phyloP scores from a whole-genome alignment of 2,113 vertebrate genomes.

The Climacteris rufus region DNA sequence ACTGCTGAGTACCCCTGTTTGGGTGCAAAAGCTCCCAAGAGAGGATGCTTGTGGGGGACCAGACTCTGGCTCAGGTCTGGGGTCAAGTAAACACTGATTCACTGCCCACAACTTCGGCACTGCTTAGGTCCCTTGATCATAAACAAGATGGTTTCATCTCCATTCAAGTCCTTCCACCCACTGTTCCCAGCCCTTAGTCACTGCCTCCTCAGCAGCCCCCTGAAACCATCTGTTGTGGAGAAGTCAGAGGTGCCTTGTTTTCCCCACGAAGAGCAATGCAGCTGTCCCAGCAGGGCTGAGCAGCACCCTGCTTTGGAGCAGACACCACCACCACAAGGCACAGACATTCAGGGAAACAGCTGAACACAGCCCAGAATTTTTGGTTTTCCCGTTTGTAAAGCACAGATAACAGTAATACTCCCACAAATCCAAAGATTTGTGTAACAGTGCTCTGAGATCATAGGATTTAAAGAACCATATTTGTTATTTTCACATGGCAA shows the following conservation, averaged over 20 bases:
- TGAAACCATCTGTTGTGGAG: conserved; percentile 39
- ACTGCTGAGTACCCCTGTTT: background rate
- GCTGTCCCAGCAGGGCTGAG: background rate
- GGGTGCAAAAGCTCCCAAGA: background rate
- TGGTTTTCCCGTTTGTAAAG: background rate
- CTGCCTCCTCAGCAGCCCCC: conserved; percentile 5
- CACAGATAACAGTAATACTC: background rate
- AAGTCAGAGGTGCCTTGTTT: conserved; percentile 44
- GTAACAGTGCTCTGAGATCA: background rate
- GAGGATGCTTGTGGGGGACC: background rate
- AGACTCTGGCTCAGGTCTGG: background rate
- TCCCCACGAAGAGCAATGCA: background rate
- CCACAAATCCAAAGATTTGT: background rate
- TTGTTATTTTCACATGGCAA: background rate
- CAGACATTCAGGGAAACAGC: background rate
- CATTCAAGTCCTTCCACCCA: conserved; percentile 20
- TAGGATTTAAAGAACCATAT: background rate
- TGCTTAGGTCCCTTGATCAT: background rate
- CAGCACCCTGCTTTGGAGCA: background rate
- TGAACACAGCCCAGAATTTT: background rate
- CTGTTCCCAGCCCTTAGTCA: conserved; percentile 18
- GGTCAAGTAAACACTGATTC: background rate
- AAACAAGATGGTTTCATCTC: background rate
- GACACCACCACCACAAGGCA: background rate
- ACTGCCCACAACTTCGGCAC: background rate